Evolutionary conservation across 2,888 invertebrate genomes (phyloP).

Genomic region (Hyposoter dolosus): DNA sequence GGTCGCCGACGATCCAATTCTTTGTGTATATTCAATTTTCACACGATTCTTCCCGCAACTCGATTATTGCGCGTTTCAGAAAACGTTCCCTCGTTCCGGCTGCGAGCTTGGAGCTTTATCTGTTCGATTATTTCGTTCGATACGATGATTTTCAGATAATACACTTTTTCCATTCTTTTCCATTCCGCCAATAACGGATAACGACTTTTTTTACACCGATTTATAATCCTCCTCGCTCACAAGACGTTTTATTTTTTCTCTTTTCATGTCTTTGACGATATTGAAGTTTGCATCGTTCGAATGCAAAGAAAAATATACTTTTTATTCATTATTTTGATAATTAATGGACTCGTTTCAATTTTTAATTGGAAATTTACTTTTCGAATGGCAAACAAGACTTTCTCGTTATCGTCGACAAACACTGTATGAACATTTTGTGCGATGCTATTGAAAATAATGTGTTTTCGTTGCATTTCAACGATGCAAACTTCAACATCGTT

Average conservation of each 20-base stretch:
- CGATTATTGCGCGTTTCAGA: background rate
- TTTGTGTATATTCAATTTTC: conserved; percentile 26
- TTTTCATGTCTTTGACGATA: too few relatives aligned
- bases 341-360: too few relatives aligned
- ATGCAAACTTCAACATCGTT: too few relatives aligned
- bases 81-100: conserved; percentile 8
- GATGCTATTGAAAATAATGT: too few relatives aligned
- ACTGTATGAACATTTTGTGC: too few relatives aligned
- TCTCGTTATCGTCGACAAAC: too few relatives aligned
- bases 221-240: background rate
- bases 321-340: too few relatives aligned
- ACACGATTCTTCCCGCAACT: conserved; percentile 44
- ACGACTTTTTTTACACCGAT: conserved; percentile 7
- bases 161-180: background rate
- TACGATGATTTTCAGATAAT: conserved; percentile 22
- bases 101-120: conserved; percentile 23
- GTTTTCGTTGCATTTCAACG: too few relatives aligned
- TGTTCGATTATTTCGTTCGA: conserved; percentile 14
- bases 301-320: too few relatives aligned
- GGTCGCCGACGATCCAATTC: conserved; percentile 42
- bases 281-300: too few relatives aligned
- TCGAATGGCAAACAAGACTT: too few relatives aligned
- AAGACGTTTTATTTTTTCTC: background rate
- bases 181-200: conserved; percentile 24
- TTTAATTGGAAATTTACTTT: too few relatives aligned